These are phyloP conservation scores for Palythoa grandis DNA, from an alignment of 92 coral and sea anemone species.

Conservation along the genomic window DNA sequence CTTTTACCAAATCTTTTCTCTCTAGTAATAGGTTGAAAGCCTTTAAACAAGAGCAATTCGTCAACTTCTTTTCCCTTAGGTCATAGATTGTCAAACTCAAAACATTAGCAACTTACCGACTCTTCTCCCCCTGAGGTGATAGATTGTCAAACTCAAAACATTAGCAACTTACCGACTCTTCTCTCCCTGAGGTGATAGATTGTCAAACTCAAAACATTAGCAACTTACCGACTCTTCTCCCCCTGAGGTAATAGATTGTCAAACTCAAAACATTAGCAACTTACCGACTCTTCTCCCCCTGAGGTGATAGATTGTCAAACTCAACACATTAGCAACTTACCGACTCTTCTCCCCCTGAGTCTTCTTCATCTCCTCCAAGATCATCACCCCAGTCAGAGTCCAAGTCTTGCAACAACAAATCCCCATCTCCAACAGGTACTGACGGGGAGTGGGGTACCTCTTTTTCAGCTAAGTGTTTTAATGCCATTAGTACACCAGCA, in stretches of 20 bases:
- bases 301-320: too few relatives aligned
- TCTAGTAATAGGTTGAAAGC: background rate
- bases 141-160: too few relatives aligned
- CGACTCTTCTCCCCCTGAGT: slow-evolving; percentile 96
- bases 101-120: slow-evolving; percentile 59
- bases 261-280: background rate
- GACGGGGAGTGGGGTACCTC: slow-evolving; percentile 81
- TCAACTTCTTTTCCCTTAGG: background rate
- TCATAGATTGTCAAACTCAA: too few relatives aligned
- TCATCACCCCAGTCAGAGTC: slow-evolving; percentile 98
- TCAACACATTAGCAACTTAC: slow-evolving; percentile 39
- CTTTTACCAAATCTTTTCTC: background rate
- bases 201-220: background rate
- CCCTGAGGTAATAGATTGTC: background rate
- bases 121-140: slow-evolving; percentile 88
- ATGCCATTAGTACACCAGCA: slow-evolving; percentile 85
- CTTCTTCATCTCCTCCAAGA: slow-evolving; percentile 91
- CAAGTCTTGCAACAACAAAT: slow-evolving; percentile 75
- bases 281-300: slow-evolving; percentile 26
- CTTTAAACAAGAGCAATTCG: slow-evolving; percentile 4
- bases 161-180: slow-evolving; percentile 75
- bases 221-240: background rate
- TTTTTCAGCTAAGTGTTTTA: slow-evolving; percentile 79
- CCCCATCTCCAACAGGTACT: slow-evolving; percentile 70
- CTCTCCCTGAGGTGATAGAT: slow-evolving; percentile 65